Evolutionary conservation across 1,140 invertebrate species (phyloP).

Genomic region (Calephelis virginiensis): DNA sequence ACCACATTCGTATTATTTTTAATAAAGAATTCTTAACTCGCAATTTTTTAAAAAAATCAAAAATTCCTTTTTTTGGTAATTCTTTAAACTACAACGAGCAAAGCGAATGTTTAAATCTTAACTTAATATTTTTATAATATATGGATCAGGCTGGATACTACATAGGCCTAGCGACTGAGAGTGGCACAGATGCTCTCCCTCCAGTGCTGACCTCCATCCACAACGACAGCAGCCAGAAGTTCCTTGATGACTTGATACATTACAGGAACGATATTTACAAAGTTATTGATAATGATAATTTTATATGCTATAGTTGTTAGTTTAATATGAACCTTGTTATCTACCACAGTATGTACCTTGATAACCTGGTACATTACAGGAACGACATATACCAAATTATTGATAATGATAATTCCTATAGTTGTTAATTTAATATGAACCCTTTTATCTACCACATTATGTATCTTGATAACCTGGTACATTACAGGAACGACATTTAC

Average conservation of each 20-base stretch:
- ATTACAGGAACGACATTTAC: conserved; percentile 82
- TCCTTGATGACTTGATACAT: conserved; percentile 80
- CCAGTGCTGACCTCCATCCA: conserved; percentile 83
- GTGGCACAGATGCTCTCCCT: conserved; percentile 79
- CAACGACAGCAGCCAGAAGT: conserved; percentile 81
- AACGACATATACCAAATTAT: conserved; percentile 81
- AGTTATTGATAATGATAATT: conserved; percentile 79
- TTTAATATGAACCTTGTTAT: too few species aligned
- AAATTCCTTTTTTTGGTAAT: too few species aligned
- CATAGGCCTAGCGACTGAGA: conserved; percentile 80
- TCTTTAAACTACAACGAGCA: not conserved
- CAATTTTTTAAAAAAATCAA: too few species aligned
- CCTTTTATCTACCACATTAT: too few species aligned
- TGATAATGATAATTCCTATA: conserved; percentile 73
- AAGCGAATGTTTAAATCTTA: conserved; percentile 5
- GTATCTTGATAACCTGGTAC: conserved; percentile 80
- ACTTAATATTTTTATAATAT: not conserved
- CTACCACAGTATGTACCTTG: too few species aligned
- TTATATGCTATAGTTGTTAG: conserved; percentile 33
- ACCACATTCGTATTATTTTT: too few species aligned
- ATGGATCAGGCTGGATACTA: conserved; percentile 81
- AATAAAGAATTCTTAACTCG: too few species aligned
- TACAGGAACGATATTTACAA: conserved; percentile 82
- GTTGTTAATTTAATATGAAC: not conserved
- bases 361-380: conserved; percentile 80